phyloP scores from a whole-genome alignment of 1,140 invertebrate species.

The Caenorhabditis inopinata region DNA sequence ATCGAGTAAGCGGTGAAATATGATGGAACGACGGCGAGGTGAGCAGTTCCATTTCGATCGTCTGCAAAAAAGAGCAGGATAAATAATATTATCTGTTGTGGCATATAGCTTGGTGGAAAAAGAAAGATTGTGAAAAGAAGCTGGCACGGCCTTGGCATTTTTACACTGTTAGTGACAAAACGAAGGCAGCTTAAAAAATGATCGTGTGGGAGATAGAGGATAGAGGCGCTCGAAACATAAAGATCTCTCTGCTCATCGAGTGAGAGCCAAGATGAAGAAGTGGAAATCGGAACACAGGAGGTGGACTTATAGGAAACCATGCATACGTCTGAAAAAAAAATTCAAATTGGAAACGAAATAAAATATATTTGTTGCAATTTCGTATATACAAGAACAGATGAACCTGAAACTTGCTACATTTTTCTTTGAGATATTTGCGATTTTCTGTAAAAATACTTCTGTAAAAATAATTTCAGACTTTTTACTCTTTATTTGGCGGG shows the following conservation, averaged over 20 bases:
- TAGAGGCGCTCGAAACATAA: constrained; percentile 36
- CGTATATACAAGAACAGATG: no score
- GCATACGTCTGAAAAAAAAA: not conserved
- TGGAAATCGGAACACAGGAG: no score
- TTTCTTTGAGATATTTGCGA: no score
- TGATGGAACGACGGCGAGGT: constrained; percentile 57
- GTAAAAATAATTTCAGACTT: no score
- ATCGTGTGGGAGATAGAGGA: not conserved
- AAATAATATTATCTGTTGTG: not conserved
- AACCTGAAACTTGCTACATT: no score
- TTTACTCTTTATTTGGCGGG: no score
- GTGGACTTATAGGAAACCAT: no score
- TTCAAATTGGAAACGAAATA: no score
- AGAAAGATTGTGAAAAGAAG: constrained; percentile 34
- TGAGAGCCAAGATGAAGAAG: not conserved
- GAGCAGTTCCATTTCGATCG: constrained; percentile 49
- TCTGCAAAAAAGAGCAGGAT: constrained; percentile 26
- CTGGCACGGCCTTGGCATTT: constrained; percentile 19
- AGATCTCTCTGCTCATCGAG: not conserved
- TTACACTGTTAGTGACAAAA: not conserved
- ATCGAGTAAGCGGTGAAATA: constrained; percentile 53
- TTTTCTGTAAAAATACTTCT: no score
- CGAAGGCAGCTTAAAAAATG: not conserved
- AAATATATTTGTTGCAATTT: no score
- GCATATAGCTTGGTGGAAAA: constrained; percentile 29